Evolutionary conservation across 2,113 vertebrate genomes (phyloP).

Genomic region (Sinocyclocheilus rhinocerous): DNA sequence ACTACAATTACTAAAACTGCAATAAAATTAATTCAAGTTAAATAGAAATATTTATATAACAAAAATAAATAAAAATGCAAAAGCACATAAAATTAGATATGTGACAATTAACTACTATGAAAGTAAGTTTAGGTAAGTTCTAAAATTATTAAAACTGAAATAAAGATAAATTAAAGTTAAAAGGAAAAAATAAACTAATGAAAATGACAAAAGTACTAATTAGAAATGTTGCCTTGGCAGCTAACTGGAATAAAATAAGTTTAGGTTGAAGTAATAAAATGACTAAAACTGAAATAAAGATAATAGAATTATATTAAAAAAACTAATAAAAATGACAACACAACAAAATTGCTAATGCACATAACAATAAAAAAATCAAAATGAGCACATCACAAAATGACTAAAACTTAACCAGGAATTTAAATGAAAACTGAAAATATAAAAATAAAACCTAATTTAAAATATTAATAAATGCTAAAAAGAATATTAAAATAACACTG

Average conservation of each 20-base stretch:
- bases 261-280: neutral
- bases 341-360: neutral
- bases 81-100: no score
- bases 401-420: neutral
- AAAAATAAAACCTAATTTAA: neutral
- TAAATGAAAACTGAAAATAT: neutral
- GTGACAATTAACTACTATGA: no score
- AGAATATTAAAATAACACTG: neutral
- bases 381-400: neutral
- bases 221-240: no score
- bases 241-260: neutral
- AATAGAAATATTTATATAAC: no score
- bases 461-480: neutral
- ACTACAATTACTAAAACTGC: neutral
- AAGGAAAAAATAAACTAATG: neutral
- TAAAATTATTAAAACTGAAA: no score
- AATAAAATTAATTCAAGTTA: no score
- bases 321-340: neutral
- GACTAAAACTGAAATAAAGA: neutral
- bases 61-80: no score
- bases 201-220: no score
- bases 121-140: neutral
- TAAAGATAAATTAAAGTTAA: no score
- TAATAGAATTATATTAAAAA: neutral
- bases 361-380: neutral